These are phyloP conservation scores for Alcedo atthis DNA, from an alignment of 2,797 vertebrate genomes.

Conservation along the genomic window DNA sequence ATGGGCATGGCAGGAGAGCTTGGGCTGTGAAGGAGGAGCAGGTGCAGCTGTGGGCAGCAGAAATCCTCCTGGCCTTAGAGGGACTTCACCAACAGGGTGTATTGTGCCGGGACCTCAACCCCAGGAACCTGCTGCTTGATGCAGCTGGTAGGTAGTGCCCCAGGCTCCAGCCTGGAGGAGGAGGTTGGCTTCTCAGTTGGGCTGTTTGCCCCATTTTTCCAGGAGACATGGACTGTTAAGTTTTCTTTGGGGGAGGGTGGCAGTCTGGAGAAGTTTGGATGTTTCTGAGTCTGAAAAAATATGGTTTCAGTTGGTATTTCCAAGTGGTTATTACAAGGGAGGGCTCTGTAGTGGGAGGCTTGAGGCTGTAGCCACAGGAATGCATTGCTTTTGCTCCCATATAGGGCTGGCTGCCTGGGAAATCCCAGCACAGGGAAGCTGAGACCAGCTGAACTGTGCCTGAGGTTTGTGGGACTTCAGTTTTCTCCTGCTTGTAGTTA, in stretches of 20 bases:
- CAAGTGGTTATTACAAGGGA: neutral
- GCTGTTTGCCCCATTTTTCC: neutral
- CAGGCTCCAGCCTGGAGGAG: accelerated
- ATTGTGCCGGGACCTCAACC: constrained; percentile 93
- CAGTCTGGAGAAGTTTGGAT: neutral
- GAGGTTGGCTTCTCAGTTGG: neutral
- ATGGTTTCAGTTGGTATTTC: neutral
- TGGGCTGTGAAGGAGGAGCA: constrained; percentile 87
- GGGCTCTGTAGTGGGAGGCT: neutral
- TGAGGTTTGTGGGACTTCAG: neutral
- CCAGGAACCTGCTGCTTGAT: constrained; percentile 91
- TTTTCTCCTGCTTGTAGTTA: neutral
- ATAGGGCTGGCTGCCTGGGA: neutral
- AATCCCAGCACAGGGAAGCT: neutral
- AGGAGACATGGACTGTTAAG: neutral
- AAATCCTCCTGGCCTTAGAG: constrained; percentile 92
- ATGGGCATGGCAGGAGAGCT: neutral
- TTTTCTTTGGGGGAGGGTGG: neutral
- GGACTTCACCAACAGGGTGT: constrained; percentile 94
- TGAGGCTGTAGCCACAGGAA: neutral
- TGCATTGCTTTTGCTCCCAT: neutral
- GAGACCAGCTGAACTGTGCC: neutral
- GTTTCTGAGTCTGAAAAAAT: neutral
- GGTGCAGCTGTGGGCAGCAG: constrained; percentile 90
- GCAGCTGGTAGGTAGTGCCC: constrained; percentile 82